Evolutionary conservation across 2,113 vertebrate species (phyloP).

Genomic region (Crotalus helleri): DNA sequence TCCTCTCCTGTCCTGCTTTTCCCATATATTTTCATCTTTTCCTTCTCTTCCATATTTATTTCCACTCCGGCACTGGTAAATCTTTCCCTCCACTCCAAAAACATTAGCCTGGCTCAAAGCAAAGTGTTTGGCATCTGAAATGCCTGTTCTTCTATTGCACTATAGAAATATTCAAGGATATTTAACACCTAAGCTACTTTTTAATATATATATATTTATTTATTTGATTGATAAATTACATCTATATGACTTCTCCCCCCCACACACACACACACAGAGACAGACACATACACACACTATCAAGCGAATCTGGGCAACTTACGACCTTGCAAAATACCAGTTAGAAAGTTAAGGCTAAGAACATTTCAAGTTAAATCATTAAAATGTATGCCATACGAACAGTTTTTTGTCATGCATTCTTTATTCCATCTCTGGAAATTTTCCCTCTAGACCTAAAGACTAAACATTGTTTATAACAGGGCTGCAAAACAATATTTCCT

Average conservation of each 20-base stretch:
- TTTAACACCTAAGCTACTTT: background rate
- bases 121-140: background rate
- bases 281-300: too few species aligned
- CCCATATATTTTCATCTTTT: background rate
- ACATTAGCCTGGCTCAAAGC: background rate
- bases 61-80: background rate
- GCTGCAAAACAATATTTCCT: background rate
- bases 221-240: background rate
- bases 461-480: background rate
- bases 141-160: background rate
- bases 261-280: too few species aligned
- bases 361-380: background rate
- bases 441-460: background rate
- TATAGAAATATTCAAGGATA: background rate
- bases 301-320: background rate
- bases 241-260: background rate
- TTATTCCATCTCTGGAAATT: background rate
- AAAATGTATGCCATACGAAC: background rate
- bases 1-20: too few species aligned
- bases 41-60: background rate
- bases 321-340: background rate
- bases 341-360: background rate
- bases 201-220: background rate
- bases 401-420: background rate
- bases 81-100: background rate